These are phyloP conservation scores for Scotopteryx bipunctaria DNA, from an alignment of 2,888 invertebrate species.

Conservation along the genomic window DNA sequence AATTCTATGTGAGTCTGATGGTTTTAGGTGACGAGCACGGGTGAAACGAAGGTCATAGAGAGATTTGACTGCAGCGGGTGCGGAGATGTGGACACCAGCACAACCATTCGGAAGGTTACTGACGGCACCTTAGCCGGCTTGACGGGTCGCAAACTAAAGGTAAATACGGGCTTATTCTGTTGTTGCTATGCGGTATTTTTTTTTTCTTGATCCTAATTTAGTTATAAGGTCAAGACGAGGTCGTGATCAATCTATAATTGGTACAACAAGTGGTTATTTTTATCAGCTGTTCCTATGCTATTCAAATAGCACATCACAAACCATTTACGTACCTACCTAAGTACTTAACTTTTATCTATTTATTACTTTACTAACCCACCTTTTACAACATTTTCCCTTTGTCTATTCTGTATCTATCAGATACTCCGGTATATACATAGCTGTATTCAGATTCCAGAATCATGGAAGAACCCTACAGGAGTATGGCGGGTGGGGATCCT, in stretches of 20 bases:
- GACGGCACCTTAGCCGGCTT: conserved; percentile 92
- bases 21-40: conserved; percentile 91
- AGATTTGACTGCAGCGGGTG: conserved; percentile 97
- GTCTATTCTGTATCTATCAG: too few species aligned
- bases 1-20: conserved; percentile 33
- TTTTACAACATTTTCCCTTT: too few species aligned
- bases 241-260: conserved; percentile 11
- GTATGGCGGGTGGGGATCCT: conserved; percentile 95
- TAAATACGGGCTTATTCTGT: conserved; percentile 57
- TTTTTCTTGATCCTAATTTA: conserved; percentile 13
- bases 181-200: conserved; percentile 14
- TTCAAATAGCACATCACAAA: neutral
- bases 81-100: conserved; percentile 97
- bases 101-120: conserved; percentile 69
- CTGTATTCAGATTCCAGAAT: conserved; percentile 89
- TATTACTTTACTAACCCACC: too few species aligned
- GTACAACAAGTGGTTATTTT: conserved; percentile 9
- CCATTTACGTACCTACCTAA: neutral
- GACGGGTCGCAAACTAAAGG: conserved; percentile 94
- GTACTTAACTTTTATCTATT: neutral
- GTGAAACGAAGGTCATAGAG: conserved; percentile 96
- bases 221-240: conserved; percentile 23
- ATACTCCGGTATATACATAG: too few species aligned
- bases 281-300: conserved; percentile 8
- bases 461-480: conserved; percentile 93